These are phyloP conservation scores for Pectinophora gossypiella DNA, from an alignment of 1,140 invertebrate species.

Conservation along the genomic window DNA sequence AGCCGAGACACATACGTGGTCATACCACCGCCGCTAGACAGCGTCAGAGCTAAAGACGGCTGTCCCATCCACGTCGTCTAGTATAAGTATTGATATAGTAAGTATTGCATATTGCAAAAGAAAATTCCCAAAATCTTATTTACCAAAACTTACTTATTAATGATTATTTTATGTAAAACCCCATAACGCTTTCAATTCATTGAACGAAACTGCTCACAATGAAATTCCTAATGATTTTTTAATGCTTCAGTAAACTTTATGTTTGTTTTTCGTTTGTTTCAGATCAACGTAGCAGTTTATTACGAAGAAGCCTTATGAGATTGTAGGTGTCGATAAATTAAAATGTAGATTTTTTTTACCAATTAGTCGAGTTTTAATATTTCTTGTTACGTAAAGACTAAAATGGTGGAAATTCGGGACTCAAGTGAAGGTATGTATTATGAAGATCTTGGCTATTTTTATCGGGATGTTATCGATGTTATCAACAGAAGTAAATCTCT, in stretches of 20 bases:
- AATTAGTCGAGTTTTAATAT: constrained; percentile 47
- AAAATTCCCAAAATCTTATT: too few relatives aligned
- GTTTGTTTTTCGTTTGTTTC: constrained; percentile 37
- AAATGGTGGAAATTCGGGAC: constrained; percentile 52
- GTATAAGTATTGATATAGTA: constrained; percentile 55
- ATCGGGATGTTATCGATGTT: too few relatives aligned
- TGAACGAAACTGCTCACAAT: too few relatives aligned
- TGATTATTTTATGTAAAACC: too few relatives aligned
- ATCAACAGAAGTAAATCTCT: too few relatives aligned
- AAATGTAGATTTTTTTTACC: constrained; percentile 57
- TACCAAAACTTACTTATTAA: too few relatives aligned
- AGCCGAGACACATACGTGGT: constrained; percentile 67
- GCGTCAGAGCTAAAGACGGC: constrained; percentile 51
- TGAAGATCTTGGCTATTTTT: not conserved
- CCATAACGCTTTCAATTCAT: too few relatives aligned
- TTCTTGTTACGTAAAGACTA: constrained; percentile 48
- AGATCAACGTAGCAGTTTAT: constrained; percentile 74
- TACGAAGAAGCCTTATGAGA: constrained; percentile 72
- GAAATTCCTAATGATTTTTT: too few relatives aligned
- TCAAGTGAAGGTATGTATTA: constrained; percentile 41
- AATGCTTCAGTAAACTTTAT: too few relatives aligned
- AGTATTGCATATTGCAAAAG: too few relatives aligned
- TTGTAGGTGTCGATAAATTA: constrained; percentile 45
- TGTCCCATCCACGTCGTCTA: constrained; percentile 73
- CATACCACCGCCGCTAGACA: constrained; percentile 61